Percentiles rank a stretch among this genome's conserved stretches.
These are phyloP conservation scores for Meloe dianella DNA, from an alignment of 2,888 invertebrate genomes.

Conservation along the genomic window DNA sequence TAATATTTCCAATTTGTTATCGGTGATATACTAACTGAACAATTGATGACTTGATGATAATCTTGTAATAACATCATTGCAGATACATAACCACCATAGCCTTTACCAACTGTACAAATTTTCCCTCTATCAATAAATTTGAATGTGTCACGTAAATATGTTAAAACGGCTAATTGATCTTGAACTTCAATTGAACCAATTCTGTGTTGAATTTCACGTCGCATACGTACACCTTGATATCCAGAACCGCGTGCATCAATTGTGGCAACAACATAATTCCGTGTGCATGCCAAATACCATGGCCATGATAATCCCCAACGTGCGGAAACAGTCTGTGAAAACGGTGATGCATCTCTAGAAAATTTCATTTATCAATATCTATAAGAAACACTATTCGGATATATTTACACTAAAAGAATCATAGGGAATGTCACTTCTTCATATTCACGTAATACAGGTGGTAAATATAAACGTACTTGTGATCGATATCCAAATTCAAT, in stretches of 20 bases:
- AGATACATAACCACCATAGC: slow-evolving; percentile 88
- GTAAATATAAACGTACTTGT: slow-evolving; percentile 79
- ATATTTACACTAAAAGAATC: slow-evolving; percentile 84
- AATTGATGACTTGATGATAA: slow-evolving; percentile 77
- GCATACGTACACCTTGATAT: slow-evolving; percentile 77
- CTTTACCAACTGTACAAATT: slow-evolving; percentile 86
- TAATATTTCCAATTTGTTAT: slow-evolving; percentile 84
- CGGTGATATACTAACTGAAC: slow-evolving; percentile 86
- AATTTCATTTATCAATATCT: not conserved
- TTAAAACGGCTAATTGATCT: slow-evolving; percentile 67
- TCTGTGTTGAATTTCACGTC: slow-evolving; percentile 73
- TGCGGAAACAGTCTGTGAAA: slow-evolving; percentile 83
- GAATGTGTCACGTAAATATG: slow-evolving; percentile 79
- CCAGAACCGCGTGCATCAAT: slow-evolving; percentile 91
- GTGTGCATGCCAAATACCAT: slow-evolving; percentile 81
- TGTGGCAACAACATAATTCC: slow-evolving; percentile 84
- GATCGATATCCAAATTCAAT: slow-evolving; percentile 72
- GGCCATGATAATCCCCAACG: slow-evolving; percentile 82
- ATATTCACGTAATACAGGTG: slow-evolving; percentile 82
- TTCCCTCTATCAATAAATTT: slow-evolving; percentile 81
- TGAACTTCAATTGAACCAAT: slow-evolving; percentile 70
- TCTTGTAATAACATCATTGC: slow-evolving; percentile 81
- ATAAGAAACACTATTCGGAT: too few species aligned
- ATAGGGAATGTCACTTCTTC: slow-evolving; percentile 83
- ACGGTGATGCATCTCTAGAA: slow-evolving; percentile 77